These are phyloP conservation scores for Tineola bisselliella DNA, from an alignment of 2,888 invertebrate genomes.

Conservation along the genomic window DNA sequence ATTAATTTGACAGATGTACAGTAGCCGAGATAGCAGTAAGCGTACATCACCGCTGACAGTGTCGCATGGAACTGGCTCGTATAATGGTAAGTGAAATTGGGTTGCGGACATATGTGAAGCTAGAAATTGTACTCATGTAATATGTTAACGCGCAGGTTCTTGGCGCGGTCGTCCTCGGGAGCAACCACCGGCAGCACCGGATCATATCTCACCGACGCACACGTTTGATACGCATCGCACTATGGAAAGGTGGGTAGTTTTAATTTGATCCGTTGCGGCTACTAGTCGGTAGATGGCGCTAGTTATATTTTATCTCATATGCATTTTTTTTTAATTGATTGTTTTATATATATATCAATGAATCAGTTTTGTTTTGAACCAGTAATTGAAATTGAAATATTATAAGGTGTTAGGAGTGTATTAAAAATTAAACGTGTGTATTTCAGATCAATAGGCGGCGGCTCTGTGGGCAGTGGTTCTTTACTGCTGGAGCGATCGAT, in stretches of 20 bases:
- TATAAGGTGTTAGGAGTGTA: no score
- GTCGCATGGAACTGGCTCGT: slow-evolving; percentile 59
- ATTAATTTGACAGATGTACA: slow-evolving; percentile 35
- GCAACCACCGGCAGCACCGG: slow-evolving; percentile 30
- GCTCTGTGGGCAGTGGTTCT: slow-evolving; percentile 78
- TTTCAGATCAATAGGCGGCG: slow-evolving; percentile 73
- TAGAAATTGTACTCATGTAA: no score
- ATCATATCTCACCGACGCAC: slow-evolving; percentile 40
- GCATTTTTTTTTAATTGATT: no score
- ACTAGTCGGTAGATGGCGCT: no score
- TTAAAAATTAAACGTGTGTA: no score
- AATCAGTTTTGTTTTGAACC: no score
- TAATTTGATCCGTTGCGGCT: no score
- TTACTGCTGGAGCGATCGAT: slow-evolving; percentile 69
- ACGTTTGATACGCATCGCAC: slow-evolving; percentile 36
- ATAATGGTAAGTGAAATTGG: slow-evolving; percentile 41
- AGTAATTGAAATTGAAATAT: no score
- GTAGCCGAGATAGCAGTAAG: slow-evolving; percentile 60
- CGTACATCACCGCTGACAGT: slow-evolving; percentile 61
- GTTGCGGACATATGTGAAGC: no score
- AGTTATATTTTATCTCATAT: no score
- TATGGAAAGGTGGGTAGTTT: slow-evolving; percentile 35
- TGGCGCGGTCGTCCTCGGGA: slow-evolving; percentile 42
- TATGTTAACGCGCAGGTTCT: slow-evolving; percentile 33
- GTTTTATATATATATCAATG: no score